Conservation (phyloP, 2,113 vertebrate genomes). For the Anseranas semipalmata region DNA sequence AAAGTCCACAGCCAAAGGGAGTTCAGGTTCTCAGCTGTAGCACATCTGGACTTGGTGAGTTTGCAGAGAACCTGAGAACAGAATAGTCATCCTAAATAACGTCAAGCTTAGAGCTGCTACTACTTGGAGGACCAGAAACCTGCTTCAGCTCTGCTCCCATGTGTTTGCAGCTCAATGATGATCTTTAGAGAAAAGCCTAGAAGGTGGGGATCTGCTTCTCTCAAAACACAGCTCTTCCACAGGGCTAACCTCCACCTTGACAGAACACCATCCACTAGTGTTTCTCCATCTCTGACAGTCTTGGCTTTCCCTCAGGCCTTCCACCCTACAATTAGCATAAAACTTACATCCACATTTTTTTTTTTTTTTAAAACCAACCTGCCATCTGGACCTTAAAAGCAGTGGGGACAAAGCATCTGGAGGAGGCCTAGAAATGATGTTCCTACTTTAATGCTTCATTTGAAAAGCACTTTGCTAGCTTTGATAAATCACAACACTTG, state of each 20-base stretch:
- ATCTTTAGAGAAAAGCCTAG: background rate
- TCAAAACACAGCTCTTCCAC: background rate
- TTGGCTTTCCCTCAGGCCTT: background rate
- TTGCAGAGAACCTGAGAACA: background rate
- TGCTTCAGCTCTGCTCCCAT: rapidly evolving
- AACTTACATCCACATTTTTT: background rate
- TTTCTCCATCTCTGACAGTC: background rate
- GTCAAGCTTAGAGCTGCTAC: background rate
- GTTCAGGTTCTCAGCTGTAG: background rate
- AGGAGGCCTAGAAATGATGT: background rate
- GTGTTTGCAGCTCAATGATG: background rate
- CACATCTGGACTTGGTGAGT: background rate
- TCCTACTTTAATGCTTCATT: background rate
- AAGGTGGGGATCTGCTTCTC: background rate
- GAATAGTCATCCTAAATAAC: background rate
- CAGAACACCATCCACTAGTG: background rate
- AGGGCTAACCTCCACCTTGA: background rate
- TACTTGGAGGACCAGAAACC: background rate
- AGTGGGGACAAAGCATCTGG: background rate
- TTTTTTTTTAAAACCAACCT: background rate
- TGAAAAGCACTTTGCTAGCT: background rate
- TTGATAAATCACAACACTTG: background rate
- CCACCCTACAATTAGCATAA: background rate
- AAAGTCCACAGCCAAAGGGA: background rate
- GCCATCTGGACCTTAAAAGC: background rate